Evolutionary conservation across 2,888 invertebrate genomes (phyloP).

Genomic region (Heliconius ismenius): DNA sequence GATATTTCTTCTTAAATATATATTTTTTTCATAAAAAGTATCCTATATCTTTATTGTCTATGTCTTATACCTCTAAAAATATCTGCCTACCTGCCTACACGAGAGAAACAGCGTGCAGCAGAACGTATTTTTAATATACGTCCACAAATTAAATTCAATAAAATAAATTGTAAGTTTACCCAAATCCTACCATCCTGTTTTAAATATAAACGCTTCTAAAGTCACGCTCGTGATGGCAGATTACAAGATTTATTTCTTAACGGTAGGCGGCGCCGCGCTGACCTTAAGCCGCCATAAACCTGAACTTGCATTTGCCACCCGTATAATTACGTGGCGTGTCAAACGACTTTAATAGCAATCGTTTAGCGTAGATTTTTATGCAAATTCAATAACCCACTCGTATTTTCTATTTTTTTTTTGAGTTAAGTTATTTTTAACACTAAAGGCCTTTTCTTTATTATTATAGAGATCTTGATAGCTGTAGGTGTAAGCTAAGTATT

Average conservation of each 20-base stretch:
- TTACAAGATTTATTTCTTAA: conserved; percentile 68
- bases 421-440: conserved; percentile 37
- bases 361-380: conserved; percentile 47
- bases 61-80: too few relatives aligned
- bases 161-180: not conserved
- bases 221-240: conserved; percentile 50
- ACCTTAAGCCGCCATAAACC: conserved; percentile 54
- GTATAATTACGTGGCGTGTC: conserved; percentile 35
- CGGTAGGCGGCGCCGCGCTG: conserved; percentile 52
- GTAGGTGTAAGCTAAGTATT: not conserved
- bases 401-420: conserved; percentile 26
- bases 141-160: not conserved
- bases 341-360: conserved; percentile 33
- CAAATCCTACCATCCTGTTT: not conserved
- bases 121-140: not conserved
- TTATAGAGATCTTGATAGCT: not conserved
- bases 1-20: too few relatives aligned
- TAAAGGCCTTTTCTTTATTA: not conserved
- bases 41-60: too few relatives aligned
- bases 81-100: too few relatives aligned
- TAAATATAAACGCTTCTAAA: not conserved
- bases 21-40: too few relatives aligned
- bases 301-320: conserved; percentile 46
- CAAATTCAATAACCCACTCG: conserved; percentile 42
- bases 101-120: too few relatives aligned